Conservation (phyloP, 2,888 invertebrate genomes). For the Hirtodrosophila confusa region DNA sequence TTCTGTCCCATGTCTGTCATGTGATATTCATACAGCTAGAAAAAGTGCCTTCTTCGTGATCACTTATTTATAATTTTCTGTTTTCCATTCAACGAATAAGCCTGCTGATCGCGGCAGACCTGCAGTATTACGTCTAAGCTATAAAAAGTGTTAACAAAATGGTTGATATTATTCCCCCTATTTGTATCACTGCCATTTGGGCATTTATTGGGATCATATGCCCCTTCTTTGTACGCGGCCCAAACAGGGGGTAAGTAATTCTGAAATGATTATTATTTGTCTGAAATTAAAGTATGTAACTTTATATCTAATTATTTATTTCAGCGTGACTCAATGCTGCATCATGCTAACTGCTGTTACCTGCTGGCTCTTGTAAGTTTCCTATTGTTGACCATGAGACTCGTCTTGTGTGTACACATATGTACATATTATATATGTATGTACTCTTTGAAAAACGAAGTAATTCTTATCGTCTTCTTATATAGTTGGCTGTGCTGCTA, state of each 20-base stretch:
- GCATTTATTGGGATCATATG: constrained; percentile 81
- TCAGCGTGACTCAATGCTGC: constrained; percentile 82
- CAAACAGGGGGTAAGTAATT: constrained; percentile 81
- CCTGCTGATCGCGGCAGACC: constrained; percentile 45
- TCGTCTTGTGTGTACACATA: background rate
- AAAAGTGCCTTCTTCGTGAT: constrained; percentile 67
- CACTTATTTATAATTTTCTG: constrained; percentile 40
- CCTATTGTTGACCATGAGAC: constrained; percentile 19
- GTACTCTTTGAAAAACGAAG: background rate
- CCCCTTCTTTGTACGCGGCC: constrained; percentile 82
- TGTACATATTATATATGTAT: background rate
- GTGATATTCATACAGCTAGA: constrained; percentile 64
- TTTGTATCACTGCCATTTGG: constrained; percentile 81
- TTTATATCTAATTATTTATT: constrained; percentile 6
- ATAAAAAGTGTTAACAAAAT: constrained; percentile 59
- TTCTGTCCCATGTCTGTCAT: constrained; percentile 72
- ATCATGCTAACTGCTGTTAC: constrained; percentile 82
- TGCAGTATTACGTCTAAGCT: constrained; percentile 51
- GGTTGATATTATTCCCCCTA: constrained; percentile 79
- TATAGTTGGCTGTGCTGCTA: constrained; percentile 83
- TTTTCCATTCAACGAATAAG: constrained; percentile 25
- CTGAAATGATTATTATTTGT: constrained; percentile 1
- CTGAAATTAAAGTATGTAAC: background rate
- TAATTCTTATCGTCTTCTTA: constrained; percentile 29
- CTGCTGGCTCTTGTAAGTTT: constrained; percentile 83